Evolutionary conservation across 2,113 vertebrate species (phyloP).

Genomic region (Fulica atra): DNA sequence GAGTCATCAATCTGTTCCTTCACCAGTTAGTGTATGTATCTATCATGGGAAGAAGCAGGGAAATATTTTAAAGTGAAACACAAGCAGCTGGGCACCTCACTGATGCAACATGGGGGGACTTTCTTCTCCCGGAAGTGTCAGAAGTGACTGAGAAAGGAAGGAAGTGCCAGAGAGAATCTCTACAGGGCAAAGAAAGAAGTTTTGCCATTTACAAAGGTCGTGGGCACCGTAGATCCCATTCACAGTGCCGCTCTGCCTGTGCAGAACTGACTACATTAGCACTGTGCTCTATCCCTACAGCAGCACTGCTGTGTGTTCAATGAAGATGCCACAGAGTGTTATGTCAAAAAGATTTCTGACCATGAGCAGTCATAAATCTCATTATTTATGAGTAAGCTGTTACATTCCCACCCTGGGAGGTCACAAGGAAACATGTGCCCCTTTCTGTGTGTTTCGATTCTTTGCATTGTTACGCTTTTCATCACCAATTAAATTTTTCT

Average conservation of each 20-base stretch:
- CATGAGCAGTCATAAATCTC: neutral
- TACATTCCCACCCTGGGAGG: neutral
- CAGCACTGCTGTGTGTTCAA: neutral
- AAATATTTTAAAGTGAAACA: neutral
- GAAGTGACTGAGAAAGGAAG: too few relatives aligned
- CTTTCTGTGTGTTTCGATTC: neutral
- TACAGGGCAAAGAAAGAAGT: neutral
- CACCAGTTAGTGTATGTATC: neutral
- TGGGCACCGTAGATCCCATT: neutral
- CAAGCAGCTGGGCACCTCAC: neutral
- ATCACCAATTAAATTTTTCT: neutral
- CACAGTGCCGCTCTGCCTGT: neutral
- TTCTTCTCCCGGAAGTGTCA: neutral
- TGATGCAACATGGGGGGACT: neutral
- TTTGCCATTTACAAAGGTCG: neutral
- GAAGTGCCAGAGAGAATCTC: neutral
- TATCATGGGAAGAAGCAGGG: neutral
- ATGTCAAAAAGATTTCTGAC: neutral
- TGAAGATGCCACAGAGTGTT: neutral
- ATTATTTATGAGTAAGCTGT: neutral
- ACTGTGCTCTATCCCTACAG: neutral
- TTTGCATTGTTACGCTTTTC: neutral
- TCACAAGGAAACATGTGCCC: neutral
- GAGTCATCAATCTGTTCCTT: neutral
- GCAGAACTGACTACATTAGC: neutral